Base-by-base conservation (phyloP, 2,113 vertebrate species). In the Rhombomys opimus region DNA sequence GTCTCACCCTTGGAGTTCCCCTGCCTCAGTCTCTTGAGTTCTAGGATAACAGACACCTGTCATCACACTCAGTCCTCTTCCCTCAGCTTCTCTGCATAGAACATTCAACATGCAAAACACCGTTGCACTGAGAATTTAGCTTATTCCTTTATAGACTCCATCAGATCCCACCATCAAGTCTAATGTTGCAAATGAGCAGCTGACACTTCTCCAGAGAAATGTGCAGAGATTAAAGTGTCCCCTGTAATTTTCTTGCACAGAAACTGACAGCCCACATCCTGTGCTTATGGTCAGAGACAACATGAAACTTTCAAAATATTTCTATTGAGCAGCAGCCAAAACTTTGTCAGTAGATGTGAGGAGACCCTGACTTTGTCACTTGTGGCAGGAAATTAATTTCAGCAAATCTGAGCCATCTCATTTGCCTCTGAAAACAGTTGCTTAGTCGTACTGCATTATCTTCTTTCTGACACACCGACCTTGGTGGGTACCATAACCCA, bases 341-440 rank as follows among this genome's bases (percentile, higher is more conserved):
- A 96, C 96, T 57, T 12, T 57, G 92, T 95, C 80, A 3, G 54
- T 14, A 65, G 63, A 2, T 87, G 89, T 91, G 97, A 91, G 85
- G 59, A 90, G 97, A 82, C 63, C 78, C 59, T 82, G 52, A 63
- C 52, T 80, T 54, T 87, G 38, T 46, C 50, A 84, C 90, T 86
- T 91, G 77, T 50, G 84, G 87, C 78, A 95, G 72, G 72, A 95
- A 94, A 95, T 95, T 96, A 82, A 93, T 14, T 4, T 96, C 46
- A 52, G n/a, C 63, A 94, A 96, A 95, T 0, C 1, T 93, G 86
- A 30, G 20, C 6, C 20, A 75, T 52, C 88, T 67, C 77, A 50
- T 96, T 89, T 96, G 91, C 50, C 70, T 94, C 22, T 93, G 67
- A 93, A 95, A 94, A 46, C 41, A 82, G 13, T 92, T 91, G 52